phyloP scores from a whole-genome alignment of 1,140 invertebrate genomes.

The Diprion similis region DNA sequence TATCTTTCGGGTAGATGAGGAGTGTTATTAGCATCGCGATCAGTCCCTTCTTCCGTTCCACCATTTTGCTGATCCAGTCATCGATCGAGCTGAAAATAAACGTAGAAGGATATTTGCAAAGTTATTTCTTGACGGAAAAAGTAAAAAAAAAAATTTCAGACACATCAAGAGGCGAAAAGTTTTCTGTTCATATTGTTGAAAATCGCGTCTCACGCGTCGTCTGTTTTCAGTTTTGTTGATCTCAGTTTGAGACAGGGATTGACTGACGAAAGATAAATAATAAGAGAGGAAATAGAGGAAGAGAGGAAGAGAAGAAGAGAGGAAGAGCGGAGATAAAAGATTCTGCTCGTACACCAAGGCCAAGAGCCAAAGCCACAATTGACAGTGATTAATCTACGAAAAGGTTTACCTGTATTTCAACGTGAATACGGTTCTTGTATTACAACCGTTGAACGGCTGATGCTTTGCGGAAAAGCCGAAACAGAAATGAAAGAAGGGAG shows the following conservation, averaged over 20 bases:
- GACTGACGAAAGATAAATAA: slow-evolving; percentile 7
- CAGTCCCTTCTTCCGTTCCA: slow-evolving; percentile 43
- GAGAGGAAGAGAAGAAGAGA: background rate
- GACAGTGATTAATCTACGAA: background rate
- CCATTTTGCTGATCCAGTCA: slow-evolving; percentile 44
- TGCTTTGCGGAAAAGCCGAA: too few species aligned
- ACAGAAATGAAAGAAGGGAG: too few species aligned
- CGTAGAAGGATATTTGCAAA: background rate
- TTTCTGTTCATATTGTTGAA: too few species aligned
- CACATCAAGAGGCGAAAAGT: too few species aligned
- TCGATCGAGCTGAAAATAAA: slow-evolving; percentile 32
- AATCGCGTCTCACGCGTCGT: too few species aligned
- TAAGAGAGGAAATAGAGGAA: background rate
- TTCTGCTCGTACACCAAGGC: background rate
- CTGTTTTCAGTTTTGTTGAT: too few species aligned
- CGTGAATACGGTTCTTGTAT: too few species aligned
- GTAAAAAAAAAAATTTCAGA: background rate
- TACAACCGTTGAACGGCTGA: too few species aligned
- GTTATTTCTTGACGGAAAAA: too few species aligned
- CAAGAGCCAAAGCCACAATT: background rate
- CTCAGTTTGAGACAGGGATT: too few species aligned
- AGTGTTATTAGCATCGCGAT: slow-evolving; percentile 46
- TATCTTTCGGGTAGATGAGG: slow-evolving; percentile 49
- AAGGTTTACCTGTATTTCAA: too few species aligned
- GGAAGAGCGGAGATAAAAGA: background rate